Evolutionary conservation across 35 echinoderm and acorn worm genomes (phyloP), one percentile per base, ranked within the genome.

Genomic region (Heliocidaris erythrogramma): DNA sequence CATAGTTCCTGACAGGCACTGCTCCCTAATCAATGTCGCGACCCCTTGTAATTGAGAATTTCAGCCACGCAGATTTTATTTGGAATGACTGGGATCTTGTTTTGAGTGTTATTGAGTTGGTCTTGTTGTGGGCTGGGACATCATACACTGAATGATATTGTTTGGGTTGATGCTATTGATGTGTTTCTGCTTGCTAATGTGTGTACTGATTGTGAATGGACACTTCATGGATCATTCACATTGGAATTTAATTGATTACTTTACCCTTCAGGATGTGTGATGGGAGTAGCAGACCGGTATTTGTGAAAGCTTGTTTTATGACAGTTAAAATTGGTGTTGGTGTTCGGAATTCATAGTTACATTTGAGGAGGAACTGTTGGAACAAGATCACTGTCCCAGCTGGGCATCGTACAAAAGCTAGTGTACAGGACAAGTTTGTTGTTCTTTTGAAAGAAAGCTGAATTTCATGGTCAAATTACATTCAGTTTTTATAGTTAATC

Each of bases 11-110:
- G 21, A 78, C 65, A 78, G 24, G 65, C 65, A n/a, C 65, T 78
- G 65, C 21, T 78, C 87, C 87, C 12, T 89, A 48, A 89, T 89
- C 4, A 42, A 42, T 89, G 87, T 89, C 87, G 9, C 31, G 87
- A 89, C 87, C 87, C 47, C 14, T 31, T n/a, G 16, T 89, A 89
- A 89, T 89, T 89, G 87, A 89, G 87, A 89, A 89, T 89, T 89
- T 31, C 87, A 89, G 87, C 24, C 87, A 89, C 31, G 31, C 87
- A 48, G 87, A 42, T 78, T 27, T 89, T 32, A 89, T 89, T 89
- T 18, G 87, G 31, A 42, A 48, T 89, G 87, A 42, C 87, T 89
- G 31, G 14, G 87, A 16, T 42, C 47, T 89, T 89, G 87, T 89
- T 89, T 13, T 89, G 47, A 17, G 47, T 48, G 47, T 89, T 32